Evolutionary conservation across 2,113 vertebrate genomes (phyloP).

Genomic region (Cottus gobio): DNA sequence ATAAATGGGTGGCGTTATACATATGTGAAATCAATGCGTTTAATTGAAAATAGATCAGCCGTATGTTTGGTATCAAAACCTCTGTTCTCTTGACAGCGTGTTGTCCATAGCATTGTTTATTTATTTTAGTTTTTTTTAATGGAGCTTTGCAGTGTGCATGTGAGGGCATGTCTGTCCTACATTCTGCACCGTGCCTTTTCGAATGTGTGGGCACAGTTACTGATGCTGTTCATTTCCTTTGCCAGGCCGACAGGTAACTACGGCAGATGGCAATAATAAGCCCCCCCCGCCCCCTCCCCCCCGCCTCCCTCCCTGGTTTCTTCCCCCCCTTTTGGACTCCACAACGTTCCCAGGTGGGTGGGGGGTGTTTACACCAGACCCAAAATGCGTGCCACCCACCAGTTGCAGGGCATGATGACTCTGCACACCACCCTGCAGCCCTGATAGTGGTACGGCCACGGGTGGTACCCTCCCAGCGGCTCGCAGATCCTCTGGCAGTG

Average conservation of each 20-base stretch:
- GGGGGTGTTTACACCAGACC: constrained; percentile 85
- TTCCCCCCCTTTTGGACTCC: not conserved
- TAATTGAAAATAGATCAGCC: not conserved
- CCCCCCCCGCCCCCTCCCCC: not conserved
- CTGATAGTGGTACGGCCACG: constrained; percentile 89
- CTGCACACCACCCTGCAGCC: constrained; percentile 90
- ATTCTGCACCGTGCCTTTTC: constrained; percentile 40
- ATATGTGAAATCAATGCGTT: not conserved
- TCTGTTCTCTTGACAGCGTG: constrained; percentile 6
- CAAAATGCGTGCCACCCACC: constrained; percentile 94
- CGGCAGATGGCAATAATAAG: constrained; percentile 17
- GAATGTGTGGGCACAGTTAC: constrained; percentile 24
- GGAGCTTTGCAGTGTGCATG: constrained; percentile 31
- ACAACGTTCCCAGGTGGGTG: not conserved
- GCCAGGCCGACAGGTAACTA: constrained; percentile 4
- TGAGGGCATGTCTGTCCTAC: constrained; percentile 41
- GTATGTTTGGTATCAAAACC: constrained; percentile 4
- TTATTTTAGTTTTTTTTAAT: constrained; percentile 26
- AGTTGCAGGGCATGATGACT: constrained; percentile 93
- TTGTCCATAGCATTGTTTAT: constrained; percentile 24
- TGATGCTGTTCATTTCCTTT: constrained; percentile 14
- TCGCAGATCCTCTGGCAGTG: constrained; percentile 93
- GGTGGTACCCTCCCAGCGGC: constrained; percentile 87
- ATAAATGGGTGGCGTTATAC: constrained; percentile 1
- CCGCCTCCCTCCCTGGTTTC: not conserved